Evolutionary conservation across 1,140 invertebrate genomes (phyloP).

Genomic region (Cotesia chilonis): DNA sequence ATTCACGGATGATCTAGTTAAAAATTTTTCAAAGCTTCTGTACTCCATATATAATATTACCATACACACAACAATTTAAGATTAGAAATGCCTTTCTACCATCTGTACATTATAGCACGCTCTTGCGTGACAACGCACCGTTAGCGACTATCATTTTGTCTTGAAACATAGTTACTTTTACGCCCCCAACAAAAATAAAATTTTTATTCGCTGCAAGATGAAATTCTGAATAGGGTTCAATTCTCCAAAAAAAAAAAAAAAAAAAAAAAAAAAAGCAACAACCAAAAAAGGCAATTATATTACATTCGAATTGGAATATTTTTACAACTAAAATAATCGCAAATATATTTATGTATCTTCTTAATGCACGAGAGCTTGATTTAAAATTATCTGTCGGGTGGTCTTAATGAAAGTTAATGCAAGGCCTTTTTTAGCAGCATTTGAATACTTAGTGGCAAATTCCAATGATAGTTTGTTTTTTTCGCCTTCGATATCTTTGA

Average conservation of each 20-base stretch:
- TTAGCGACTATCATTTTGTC: constrained; percentile 29
- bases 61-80: constrained; percentile 2
- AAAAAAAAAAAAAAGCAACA: neutral
- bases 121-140: constrained; percentile 37
- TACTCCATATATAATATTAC: neutral
- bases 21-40: neutral
- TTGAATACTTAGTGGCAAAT: neutral
- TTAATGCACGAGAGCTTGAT: too few species aligned
- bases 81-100: constrained; percentile 34
- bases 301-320: neutral
- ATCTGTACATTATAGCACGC: constrained; percentile 35
- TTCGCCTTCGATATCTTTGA: neutral
- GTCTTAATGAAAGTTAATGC: too few species aligned
- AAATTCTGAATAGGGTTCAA: too few species aligned
- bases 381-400: too few species aligned
- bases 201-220: constrained; percentile 2
- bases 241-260: too few species aligned
- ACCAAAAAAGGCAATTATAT: neutral
- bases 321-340: too few species aligned
- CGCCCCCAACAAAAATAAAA: constrained; percentile 6
- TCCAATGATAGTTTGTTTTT: constrained; percentile 6
- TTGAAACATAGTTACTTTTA: constrained; percentile 19
- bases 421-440: neutral
- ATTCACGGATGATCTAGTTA: too few species aligned
- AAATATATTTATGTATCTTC: too few species aligned